phyloP scores from a whole-genome alignment of 2,113 vertebrate species.

The Pachypanchax playfairii region DNA sequence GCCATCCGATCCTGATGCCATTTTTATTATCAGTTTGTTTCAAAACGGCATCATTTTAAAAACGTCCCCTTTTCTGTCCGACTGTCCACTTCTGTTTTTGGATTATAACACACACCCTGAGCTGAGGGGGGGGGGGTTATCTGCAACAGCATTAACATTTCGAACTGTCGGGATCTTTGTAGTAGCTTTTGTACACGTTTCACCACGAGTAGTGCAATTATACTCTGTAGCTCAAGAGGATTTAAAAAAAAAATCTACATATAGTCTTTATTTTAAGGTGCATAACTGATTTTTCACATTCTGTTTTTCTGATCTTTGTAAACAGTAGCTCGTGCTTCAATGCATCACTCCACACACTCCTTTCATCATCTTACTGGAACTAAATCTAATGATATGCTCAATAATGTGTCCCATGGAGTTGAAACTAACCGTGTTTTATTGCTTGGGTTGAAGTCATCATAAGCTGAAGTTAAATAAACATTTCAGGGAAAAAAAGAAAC shows the following conservation, averaged over 20 bases:
- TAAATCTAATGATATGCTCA: too few relatives aligned
- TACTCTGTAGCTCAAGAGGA: conserved; percentile 44
- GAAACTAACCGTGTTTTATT: conserved; percentile 32
- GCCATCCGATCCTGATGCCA: too few relatives aligned
- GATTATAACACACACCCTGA: neutral
- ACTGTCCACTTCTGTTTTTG: conserved; percentile 25
- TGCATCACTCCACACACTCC: too few relatives aligned
- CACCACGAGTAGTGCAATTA: conserved; percentile 46
- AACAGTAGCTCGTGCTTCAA: conserved; percentile 72
- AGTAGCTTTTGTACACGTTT: conserved; percentile 54
- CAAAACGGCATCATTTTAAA: conserved; percentile 21
- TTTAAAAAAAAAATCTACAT: conserved; percentile 14
- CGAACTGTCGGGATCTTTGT: conserved; percentile 35
- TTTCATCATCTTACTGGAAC: too few relatives aligned
- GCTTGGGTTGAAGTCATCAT: conserved; percentile 54
- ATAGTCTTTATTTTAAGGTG: conserved; percentile 51
- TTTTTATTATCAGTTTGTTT: too few relatives aligned
- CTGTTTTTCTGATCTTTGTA: conserved; percentile 75
- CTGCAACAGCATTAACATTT: conserved; percentile 12
- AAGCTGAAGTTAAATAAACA: conserved; percentile 72
- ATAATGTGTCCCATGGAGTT: conserved; percentile 19
- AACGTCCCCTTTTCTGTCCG: neutral
- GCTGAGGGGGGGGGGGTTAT: conserved; percentile 8
- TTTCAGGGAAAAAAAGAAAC: conserved; percentile 85
- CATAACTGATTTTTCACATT: conserved; percentile 26